Percentiles rank a stretch among this genome's conserved stretches.
Conservation (phyloP, 1,140 invertebrate genomes). For the Bombus waltoni region DNA sequence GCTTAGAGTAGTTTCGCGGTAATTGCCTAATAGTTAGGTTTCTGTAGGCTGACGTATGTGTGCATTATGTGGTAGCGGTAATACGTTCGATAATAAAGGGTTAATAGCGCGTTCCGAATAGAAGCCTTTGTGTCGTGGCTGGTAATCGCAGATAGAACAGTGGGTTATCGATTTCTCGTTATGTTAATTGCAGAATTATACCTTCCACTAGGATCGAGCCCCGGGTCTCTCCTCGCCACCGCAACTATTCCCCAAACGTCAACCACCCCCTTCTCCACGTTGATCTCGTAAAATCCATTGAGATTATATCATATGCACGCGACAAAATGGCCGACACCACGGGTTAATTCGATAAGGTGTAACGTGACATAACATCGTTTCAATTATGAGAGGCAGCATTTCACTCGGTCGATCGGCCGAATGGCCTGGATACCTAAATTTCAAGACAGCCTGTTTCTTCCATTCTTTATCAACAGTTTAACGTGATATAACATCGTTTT, state of each 20-base stretch:
- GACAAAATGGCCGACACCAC: background rate
- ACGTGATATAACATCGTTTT: background rate
- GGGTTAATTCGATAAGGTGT: background rate
- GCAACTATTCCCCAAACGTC: slow-evolving; percentile 14
- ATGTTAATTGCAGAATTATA: slow-evolving; percentile 54
- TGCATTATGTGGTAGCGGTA: slow-evolving; percentile 39
- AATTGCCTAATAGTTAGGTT: slow-evolving; percentile 48
- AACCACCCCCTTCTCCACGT: background rate
- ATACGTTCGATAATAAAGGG: slow-evolving; percentile 55
- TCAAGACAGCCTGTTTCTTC: background rate
- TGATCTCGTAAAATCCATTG: slow-evolving; percentile 9
- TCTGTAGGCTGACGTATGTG: slow-evolving; percentile 29
- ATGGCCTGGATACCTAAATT: background rate
- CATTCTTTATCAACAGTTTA: background rate
- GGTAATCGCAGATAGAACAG: slow-evolving; percentile 50
- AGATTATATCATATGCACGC: background rate
- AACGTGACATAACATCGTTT: no score
- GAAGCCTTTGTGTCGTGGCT: slow-evolving; percentile 50
- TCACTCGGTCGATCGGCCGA: no score
- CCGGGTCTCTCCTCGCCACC: background rate
- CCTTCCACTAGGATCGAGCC: slow-evolving; percentile 25
- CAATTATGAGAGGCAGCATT: background rate
- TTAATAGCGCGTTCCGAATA: slow-evolving; percentile 53
- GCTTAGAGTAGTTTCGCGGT: slow-evolving; percentile 3
- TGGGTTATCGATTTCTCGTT: slow-evolving; percentile 50